Percentiles rank a stretch among this genome's conserved stretches.
These are phyloP conservation scores for Athene noctua DNA, from an alignment of 2,113 vertebrate genomes.

Conservation along the genomic window DNA sequence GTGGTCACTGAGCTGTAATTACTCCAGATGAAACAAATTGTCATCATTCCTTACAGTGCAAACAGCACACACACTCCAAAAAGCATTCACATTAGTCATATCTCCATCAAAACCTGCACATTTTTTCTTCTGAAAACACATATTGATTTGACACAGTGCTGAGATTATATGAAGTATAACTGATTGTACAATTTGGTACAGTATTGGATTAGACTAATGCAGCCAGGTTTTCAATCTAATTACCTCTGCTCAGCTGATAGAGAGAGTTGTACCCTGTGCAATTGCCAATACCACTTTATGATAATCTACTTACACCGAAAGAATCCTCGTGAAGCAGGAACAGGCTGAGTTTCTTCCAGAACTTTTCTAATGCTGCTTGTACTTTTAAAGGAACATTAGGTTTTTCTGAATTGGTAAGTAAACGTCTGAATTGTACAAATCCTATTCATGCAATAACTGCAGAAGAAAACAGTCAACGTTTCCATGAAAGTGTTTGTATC, in stretches of 20 bases:
- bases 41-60: background rate
- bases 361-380: background rate
- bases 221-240: slow-evolving; percentile 55
- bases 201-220: slow-evolving; percentile 60
- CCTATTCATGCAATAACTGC: background rate
- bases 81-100: slow-evolving; percentile 16
- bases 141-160: slow-evolving; percentile 59
- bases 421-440: background rate
- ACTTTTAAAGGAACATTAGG: background rate
- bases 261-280: slow-evolving; percentile 7
- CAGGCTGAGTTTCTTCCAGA: background rate
- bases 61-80: background rate
- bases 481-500: background rate
- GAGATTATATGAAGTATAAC: slow-evolving; percentile 31
- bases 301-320: slow-evolving; percentile 44
- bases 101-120: background rate
- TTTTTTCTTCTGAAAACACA: slow-evolving; percentile 36
- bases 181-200: slow-evolving; percentile 19
- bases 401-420: background rate
- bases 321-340: background rate
- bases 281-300: slow-evolving; percentile 18
- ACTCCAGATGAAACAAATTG: slow-evolving; percentile 31
- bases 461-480: background rate
- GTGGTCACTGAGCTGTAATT: slow-evolving; percentile 28
- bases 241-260: slow-evolving; percentile 16